These are phyloP conservation scores for Dasyurus viverrinus DNA, from an alignment of 2,113 vertebrate species.

Conservation along the genomic window DNA sequence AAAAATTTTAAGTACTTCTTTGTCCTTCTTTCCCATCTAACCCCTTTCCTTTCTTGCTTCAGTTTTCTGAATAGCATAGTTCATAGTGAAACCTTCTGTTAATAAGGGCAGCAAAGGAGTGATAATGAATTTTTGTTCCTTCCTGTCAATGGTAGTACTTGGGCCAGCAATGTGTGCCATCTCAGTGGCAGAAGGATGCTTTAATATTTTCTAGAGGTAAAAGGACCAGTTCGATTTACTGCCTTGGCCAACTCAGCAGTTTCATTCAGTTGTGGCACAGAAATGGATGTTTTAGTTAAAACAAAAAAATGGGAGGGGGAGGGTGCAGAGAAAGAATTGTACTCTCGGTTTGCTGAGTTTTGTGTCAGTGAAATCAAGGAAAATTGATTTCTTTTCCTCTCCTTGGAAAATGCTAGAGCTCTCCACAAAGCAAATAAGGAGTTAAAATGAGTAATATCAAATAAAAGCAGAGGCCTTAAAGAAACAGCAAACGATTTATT, in stretches of 20 bases:
- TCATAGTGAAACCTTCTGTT: slow-evolving; percentile 76
- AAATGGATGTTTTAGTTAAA: slow-evolving; percentile 71
- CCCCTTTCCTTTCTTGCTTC: slow-evolving; percentile 54
- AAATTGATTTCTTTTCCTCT: slow-evolving; percentile 25
- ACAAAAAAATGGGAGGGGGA: slow-evolving; percentile 32
- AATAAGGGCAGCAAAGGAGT: slow-evolving; percentile 79
- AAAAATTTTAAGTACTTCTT: slow-evolving; percentile 3
- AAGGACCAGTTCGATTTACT: slow-evolving; percentile 77
- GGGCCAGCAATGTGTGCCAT: slow-evolving; percentile 78
- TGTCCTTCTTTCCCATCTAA: neutral
- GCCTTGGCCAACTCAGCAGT: slow-evolving; percentile 77
- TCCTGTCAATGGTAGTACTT: slow-evolving; percentile 81
- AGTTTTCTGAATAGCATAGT: slow-evolving; percentile 60
- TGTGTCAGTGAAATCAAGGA: slow-evolving; percentile 62
- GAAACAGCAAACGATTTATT: slow-evolving; percentile 35
- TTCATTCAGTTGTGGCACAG: slow-evolving; percentile 70
- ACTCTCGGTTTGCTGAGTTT: slow-evolving; percentile 37
- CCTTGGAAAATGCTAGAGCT: slow-evolving; percentile 45
- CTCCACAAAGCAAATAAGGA: slow-evolving; percentile 50
- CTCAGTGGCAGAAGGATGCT: slow-evolving; percentile 77
- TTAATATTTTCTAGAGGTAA: slow-evolving; percentile 80
- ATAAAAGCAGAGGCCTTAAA: slow-evolving; percentile 16
- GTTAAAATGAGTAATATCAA: slow-evolving; percentile 38
- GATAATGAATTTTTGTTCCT: slow-evolving; percentile 80
- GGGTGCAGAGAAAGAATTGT: neutral